A percentile compares a stretch with the other conserved stretches of the same genome.
phyloP scores from a whole-genome alignment of 2,797 vertebrate species.

The Benthosema pterotum region DNA sequence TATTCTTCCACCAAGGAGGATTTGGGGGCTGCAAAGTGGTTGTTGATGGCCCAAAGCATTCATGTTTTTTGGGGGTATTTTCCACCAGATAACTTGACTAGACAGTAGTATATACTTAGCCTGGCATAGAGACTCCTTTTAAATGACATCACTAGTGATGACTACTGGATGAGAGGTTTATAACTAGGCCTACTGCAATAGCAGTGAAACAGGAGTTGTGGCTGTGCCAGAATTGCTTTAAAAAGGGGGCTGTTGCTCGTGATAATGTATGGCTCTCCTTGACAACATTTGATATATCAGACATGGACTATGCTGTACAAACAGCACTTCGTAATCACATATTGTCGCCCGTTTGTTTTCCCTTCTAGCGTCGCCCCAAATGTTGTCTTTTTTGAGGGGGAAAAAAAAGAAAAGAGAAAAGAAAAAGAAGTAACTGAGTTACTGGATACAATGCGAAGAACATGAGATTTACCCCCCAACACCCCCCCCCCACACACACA shows the following conservation, averaged over 20 bases:
- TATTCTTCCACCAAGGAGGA: conserved; percentile 33
- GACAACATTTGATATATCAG: conserved; percentile 54
- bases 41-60: conserved; percentile 48
- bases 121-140: no score
- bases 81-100: conserved; percentile 26
- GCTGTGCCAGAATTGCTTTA: not conserved
- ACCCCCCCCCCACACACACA: no score
- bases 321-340: conserved; percentile 34
- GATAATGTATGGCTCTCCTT: conserved; percentile 25
- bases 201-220: not conserved
- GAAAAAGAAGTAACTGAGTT: conserved; percentile 77
- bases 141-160: no score
- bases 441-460: conserved; percentile 76
- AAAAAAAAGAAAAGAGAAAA: conserved; percentile 31
- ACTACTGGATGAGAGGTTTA: not conserved
- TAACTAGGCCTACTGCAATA: not conserved
- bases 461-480: conserved; percentile 72
- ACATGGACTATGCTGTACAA: conserved; percentile 26
- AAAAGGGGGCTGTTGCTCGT: conserved; percentile 34
- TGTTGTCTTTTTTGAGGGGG: conserved; percentile 66
- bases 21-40: conserved; percentile 29
- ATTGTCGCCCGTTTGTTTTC: conserved; percentile 27
- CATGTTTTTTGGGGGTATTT: conserved; percentile 37
- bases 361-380: conserved; percentile 69
- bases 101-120: no score